Conservation (phyloP, 2,113 vertebrate species). For the Rhadina sibilatrix region DNA sequence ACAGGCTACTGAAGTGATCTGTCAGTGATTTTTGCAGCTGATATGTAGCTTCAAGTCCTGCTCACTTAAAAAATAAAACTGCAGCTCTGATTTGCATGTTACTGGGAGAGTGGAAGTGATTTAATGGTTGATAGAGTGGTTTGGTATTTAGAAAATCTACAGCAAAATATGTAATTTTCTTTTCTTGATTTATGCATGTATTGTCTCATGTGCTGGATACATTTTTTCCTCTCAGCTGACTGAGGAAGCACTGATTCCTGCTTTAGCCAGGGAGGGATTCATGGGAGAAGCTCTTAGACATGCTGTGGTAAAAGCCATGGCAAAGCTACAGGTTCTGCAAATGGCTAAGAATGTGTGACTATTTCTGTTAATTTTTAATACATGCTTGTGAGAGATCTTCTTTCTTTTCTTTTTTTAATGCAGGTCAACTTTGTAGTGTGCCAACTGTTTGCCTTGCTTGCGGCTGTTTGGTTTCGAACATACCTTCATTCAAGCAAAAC, state of each 20-base stretch:
- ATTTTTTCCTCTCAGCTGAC: neutral
- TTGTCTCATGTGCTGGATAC: fast-evolving
- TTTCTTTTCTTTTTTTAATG: conserved; percentile 28
- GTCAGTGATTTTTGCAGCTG: neutral
- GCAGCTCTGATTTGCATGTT: neutral
- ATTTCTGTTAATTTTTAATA: neutral
- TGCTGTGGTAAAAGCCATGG: neutral
- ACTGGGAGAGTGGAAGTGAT: neutral
- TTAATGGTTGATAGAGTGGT: neutral
- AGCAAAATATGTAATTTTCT: fast-evolving
- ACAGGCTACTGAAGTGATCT: neutral
- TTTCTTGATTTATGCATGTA: neutral
- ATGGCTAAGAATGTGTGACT: neutral
- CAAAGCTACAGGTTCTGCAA: neutral
- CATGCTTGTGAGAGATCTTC: neutral
- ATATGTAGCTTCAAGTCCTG: fast-evolving
- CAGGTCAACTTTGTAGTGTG: conserved; percentile 99
- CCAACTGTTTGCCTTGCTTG: conserved; percentile 95
- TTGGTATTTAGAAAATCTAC: neutral
- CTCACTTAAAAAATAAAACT: neutral
- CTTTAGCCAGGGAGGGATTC: neutral
- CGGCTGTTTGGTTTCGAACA: conserved; percentile 93
- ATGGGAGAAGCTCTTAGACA: neutral
- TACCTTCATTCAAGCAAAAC: conserved; percentile 97
- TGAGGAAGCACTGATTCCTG: neutral